Evolutionary conservation across 1,140 invertebrate species (phyloP).

Genomic region (Dysdera silvatica): DNA sequence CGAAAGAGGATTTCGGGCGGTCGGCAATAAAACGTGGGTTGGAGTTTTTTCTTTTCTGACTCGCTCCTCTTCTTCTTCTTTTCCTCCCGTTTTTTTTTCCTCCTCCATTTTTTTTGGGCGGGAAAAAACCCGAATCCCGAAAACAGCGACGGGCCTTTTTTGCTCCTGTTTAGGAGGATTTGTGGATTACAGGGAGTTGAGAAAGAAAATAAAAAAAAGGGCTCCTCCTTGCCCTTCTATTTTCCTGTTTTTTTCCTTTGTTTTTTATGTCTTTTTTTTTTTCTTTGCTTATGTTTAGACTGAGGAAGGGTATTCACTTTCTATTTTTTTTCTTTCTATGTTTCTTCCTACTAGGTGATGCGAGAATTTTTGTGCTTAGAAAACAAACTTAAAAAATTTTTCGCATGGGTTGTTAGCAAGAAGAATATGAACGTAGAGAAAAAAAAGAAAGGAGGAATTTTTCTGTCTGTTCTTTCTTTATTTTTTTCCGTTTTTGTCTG

Average conservation of each 20-base stretch:
- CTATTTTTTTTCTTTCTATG: too few relatives aligned
- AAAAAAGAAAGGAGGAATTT: too few relatives aligned
- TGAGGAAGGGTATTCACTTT: too few relatives aligned
- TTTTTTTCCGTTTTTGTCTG: too few relatives aligned
- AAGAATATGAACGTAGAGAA: too few relatives aligned
- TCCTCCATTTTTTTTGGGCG: slow-evolving; percentile 8
- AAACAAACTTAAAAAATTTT: too few relatives aligned
- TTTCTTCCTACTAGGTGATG: too few relatives aligned
- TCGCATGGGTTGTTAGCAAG: too few relatives aligned
- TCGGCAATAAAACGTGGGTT: slow-evolving; percentile 26
- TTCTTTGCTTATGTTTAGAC: too few relatives aligned
- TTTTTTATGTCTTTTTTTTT: background rate
- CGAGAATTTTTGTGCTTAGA: too few relatives aligned
- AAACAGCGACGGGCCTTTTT: slow-evolving; percentile 4
- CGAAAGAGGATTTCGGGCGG: background rate
- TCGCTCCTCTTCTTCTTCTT: background rate
- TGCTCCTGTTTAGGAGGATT: slow-evolving; percentile 9
- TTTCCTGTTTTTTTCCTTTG: slow-evolving; percentile 10
- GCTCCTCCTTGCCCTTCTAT: slow-evolving; percentile 12
- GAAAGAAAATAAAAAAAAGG: slow-evolving; percentile 13
- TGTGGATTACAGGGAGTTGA: slow-evolving; percentile 16
- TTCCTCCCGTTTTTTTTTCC: slow-evolving; percentile 8
- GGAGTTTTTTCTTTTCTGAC: slow-evolving; percentile 16
- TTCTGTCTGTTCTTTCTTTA: too few relatives aligned
- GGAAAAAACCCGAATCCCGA: slow-evolving; percentile 27